phyloP scores from a whole-genome alignment of 2,888 invertebrate species.

The Orthosia cruda region DNA sequence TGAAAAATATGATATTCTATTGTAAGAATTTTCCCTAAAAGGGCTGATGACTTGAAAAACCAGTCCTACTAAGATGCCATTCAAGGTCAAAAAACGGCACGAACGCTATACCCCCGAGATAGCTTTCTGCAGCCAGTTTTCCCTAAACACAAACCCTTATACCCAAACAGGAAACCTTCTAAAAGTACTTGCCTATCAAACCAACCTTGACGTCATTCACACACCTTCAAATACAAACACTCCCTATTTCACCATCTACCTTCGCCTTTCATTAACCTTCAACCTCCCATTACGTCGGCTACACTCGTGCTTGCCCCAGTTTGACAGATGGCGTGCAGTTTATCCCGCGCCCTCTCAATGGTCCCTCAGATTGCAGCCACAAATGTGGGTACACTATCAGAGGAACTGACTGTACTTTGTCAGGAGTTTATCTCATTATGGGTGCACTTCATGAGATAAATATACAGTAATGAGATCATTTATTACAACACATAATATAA shows the following conservation, averaged over 20 bases:
- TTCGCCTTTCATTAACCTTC: slow-evolving; percentile 34
- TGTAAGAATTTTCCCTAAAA: background rate
- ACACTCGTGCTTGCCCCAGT: slow-evolving; percentile 1
- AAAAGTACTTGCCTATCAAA: background rate
- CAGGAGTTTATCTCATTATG: slow-evolving; percentile 59
- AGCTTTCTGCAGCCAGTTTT: background rate
- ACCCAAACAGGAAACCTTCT: background rate
- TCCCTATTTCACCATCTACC: slow-evolving; percentile 4
- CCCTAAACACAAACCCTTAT: background rate
- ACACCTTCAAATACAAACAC: slow-evolving; percentile 18
- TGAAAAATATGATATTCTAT: too few species aligned
- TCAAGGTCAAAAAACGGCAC: background rate
- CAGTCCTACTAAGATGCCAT: background rate
- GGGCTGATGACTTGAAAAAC: too few species aligned
- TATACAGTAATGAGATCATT: slow-evolving; percentile 17
- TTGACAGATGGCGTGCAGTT: slow-evolving; percentile 53
- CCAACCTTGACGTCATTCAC: slow-evolving; percentile 3
- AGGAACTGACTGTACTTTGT: slow-evolving; percentile 43
- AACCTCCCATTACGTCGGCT: slow-evolving; percentile 8
- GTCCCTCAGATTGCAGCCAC: slow-evolving; percentile 44
- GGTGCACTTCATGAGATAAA: slow-evolving; percentile 14
- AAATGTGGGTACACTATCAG: slow-evolving; percentile 51
- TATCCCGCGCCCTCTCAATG: slow-evolving; percentile 29
- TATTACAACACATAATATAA: background rate
- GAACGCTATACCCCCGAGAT: background rate